Conservation (phyloP, 2,797 vertebrate species). For the Acomys russatus region DNA sequence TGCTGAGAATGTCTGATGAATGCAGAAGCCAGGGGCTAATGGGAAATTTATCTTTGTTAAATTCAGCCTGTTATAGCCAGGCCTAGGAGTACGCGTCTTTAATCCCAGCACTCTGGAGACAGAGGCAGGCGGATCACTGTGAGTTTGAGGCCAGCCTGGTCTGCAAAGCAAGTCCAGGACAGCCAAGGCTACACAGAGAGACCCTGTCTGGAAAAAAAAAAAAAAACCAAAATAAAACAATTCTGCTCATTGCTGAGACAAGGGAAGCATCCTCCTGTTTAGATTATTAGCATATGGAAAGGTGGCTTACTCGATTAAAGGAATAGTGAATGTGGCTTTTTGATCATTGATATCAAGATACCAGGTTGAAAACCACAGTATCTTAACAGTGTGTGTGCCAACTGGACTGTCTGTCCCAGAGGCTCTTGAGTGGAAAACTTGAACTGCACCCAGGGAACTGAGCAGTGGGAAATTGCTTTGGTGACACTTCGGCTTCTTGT, state of each 20-base stretch:
- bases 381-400: conserved; percentile 35
- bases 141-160: too few species aligned
- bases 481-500: conserved; percentile 57
- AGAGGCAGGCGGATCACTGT: too few species aligned
- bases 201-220: too few species aligned
- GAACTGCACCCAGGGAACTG: conserved; percentile 60
- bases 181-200: too few species aligned
- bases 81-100: too few species aligned
- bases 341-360: conserved; percentile 42
- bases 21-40: conserved; percentile 37
- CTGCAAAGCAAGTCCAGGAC: too few species aligned
- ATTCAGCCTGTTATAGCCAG: conserved; percentile 39
- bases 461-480: conserved; percentile 55
- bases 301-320: conserved; percentile 71
- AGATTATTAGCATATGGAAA: conserved; percentile 56
- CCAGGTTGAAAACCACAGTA: conserved; percentile 57
- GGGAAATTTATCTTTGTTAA: conserved; percentile 71
- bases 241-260: conserved; percentile 63
- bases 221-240: too few species aligned
- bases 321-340: conserved; percentile 68
- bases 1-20: conserved; percentile 48
- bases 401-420: neutral
- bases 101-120: too few species aligned
- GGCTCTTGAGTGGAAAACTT: conserved; percentile 45
- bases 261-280: conserved; percentile 40